These are phyloP conservation scores for Leptinotarsa peninsularis DNA, from an alignment of 2,888 invertebrate genomes.

Conservation along the genomic window DNA sequence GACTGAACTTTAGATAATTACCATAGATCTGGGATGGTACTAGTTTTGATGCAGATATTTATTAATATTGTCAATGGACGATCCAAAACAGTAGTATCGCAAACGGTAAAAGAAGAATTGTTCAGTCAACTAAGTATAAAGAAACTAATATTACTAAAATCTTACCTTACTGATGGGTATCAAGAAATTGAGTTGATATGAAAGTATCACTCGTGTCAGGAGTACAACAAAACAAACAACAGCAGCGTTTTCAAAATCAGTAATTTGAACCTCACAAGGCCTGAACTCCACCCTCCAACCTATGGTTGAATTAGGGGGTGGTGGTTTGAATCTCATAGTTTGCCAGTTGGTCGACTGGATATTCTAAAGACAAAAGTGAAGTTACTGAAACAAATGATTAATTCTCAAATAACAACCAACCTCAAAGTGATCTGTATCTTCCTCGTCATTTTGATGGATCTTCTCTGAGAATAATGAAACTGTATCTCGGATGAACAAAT, in stretches of 20 bases:
- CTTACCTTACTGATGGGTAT: constrained; percentile 93
- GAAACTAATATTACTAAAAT: constrained; percentile 1
- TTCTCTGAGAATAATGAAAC: constrained; percentile 96
- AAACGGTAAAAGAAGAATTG: too few species aligned
- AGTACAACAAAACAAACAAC: constrained; percentile 97
- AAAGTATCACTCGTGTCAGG: constrained; percentile 94
- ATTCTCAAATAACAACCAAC: constrained; percentile 66
- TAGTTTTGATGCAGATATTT: too few species aligned
- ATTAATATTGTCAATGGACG: too few species aligned
- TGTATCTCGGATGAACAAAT: constrained; percentile 97
- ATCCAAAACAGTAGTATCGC: too few species aligned
- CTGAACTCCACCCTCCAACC: constrained; percentile 99
- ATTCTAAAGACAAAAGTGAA: constrained; percentile 73
- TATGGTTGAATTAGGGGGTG: constrained; percentile 94
- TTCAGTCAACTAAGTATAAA: not conserved
- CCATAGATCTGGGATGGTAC: too few species aligned
- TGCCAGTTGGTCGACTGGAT: constrained; percentile 99
- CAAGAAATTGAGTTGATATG: constrained; percentile 94
- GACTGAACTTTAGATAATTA: too few species aligned
- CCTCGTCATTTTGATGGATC: constrained; percentile 90
- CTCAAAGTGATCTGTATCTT: constrained; percentile 99
- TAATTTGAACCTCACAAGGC: constrained; percentile 97
- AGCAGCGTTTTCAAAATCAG: constrained; percentile 99
- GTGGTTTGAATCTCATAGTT: constrained; percentile 98
- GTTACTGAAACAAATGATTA: not conserved